phyloP scores from a whole-genome alignment of 1,140 invertebrate genomes.

The Atta cephalotes region DNA sequence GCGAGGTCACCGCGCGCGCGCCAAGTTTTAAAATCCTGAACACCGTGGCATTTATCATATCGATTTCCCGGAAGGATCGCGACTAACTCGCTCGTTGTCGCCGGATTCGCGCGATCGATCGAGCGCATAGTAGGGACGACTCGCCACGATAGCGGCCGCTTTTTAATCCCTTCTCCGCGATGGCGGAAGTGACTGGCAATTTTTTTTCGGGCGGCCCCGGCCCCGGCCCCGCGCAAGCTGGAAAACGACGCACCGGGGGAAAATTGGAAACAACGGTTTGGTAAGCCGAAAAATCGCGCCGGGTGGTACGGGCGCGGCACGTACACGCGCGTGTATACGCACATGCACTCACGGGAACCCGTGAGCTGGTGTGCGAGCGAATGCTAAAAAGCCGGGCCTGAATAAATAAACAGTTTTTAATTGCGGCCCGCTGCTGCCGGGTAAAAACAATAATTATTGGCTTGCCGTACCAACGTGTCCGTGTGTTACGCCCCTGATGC shows the following conservation, averaged over 20 bases:
- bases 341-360: constrained; percentile 47
- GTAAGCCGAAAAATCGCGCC: constrained; percentile 80
- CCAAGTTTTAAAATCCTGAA: neutral
- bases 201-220: constrained; percentile 65
- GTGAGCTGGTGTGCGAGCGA: constrained; percentile 72
- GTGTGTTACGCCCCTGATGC: constrained; percentile 76
- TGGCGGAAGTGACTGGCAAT: constrained; percentile 65
- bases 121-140: neutral
- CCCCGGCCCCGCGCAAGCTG: constrained; percentile 59
- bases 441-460: constrained; percentile 87
- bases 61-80: constrained; percentile 46
- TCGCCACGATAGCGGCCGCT: constrained; percentile 30
- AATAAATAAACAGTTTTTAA: constrained; percentile 87
- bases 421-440: constrained; percentile 83
- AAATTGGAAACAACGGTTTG: constrained; percentile 79
- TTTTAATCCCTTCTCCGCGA: constrained; percentile 62
- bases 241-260: constrained; percentile 69
- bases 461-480: constrained; percentile 77
- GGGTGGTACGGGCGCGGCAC: constrained; percentile 55
- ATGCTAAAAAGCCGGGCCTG: constrained; percentile 84
- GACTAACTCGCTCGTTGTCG: neutral
- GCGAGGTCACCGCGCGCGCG: neutral
- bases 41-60: neutral
- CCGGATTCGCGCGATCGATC: constrained; percentile 52
- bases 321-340: constrained; percentile 41